Evolutionary conservation across 1,140 invertebrate species (phyloP).

Genomic region (Prorops nasuta): DNA sequence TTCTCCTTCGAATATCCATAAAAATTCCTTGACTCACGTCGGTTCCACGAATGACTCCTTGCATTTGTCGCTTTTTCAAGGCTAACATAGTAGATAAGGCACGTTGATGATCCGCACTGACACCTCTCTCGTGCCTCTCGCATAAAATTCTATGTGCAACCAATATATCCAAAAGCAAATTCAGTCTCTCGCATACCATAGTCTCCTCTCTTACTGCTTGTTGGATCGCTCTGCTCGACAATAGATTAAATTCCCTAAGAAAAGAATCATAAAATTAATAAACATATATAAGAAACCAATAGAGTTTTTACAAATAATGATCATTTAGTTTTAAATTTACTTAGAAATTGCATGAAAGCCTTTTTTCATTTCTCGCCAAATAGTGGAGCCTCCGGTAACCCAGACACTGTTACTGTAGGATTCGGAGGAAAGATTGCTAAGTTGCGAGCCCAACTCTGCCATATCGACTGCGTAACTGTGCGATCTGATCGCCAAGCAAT

Average conservation of each 20-base stretch:
- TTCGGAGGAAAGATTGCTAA: slow-evolving; percentile 53
- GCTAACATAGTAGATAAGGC: slow-evolving; percentile 69
- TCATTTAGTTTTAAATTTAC: slow-evolving; percentile 34
- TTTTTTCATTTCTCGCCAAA: slow-evolving; percentile 64
- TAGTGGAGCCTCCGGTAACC: slow-evolving; percentile 63
- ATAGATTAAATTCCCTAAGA: slow-evolving; percentile 53
- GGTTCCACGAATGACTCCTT: slow-evolving; percentile 65
- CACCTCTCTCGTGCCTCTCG: slow-evolving; percentile 69
- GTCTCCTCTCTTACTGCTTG: slow-evolving; percentile 62
- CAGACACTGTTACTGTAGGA: slow-evolving; percentile 56
- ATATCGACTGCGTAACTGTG: slow-evolving; percentile 63
- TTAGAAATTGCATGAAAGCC: slow-evolving; percentile 64
- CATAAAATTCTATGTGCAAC: slow-evolving; percentile 66
- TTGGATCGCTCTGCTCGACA: slow-evolving; percentile 51
- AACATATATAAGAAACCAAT: background rate
- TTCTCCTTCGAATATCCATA: background rate
- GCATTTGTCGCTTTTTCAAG: slow-evolving; percentile 70
- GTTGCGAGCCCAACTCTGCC: slow-evolving; percentile 57
- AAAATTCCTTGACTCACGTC: slow-evolving; percentile 50
- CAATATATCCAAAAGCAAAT: slow-evolving; percentile 65
- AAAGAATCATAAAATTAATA: slow-evolving; percentile 10
- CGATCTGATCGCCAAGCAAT: slow-evolving; percentile 59
- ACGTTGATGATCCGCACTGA: slow-evolving; percentile 68
- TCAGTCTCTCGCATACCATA: slow-evolving; percentile 63
- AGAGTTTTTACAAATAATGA: slow-evolving; percentile 3